Percentiles rank a stretch among this genome's conserved stretches.
Evolutionary conservation across 2,888 invertebrate genomes (phyloP).

Genomic region (Heliconius ethilla): DNA sequence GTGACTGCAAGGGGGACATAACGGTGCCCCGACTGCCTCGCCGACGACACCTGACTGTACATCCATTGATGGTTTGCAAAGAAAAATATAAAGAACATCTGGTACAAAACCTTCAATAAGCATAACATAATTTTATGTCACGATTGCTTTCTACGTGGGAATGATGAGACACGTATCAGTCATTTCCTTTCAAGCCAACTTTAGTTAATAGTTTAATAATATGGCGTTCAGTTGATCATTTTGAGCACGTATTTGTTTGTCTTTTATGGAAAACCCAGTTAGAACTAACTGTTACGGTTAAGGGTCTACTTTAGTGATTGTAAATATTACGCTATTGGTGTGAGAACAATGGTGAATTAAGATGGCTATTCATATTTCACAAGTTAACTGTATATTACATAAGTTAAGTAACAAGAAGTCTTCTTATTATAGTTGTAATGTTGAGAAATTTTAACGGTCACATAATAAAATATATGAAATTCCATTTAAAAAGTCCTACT

Average conservation of each 20-base stretch:
- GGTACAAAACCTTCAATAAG: conserved; percentile 54
- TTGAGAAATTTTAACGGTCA: not conserved
- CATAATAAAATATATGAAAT: not conserved
- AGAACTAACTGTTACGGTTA: conserved; percentile 64
- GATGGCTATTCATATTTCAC: conserved; percentile 39
- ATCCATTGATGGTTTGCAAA: conserved; percentile 54
- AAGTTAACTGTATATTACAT: conserved; percentile 43
- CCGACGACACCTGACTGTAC: conserved; percentile 53
- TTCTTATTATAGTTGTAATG: conserved; percentile 41
- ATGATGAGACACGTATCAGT: conserved; percentile 64
- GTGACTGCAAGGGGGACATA: conserved; percentile 79
- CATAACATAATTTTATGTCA: conserved; percentile 37
- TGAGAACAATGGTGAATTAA: conserved; percentile 30
- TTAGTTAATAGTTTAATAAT: conserved; percentile 64
- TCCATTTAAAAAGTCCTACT: not conserved
- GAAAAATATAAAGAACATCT: conserved; percentile 44
- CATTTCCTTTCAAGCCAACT: conserved; percentile 69
- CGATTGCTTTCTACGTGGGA: conserved; percentile 52
- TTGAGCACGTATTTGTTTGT: conserved; percentile 63
- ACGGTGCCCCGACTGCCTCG: conserved; percentile 63
- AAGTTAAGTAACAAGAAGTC: conserved; percentile 41
- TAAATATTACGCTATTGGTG: conserved; percentile 56
- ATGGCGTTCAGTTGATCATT: conserved; percentile 64
- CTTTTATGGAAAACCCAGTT: conserved; percentile 61
- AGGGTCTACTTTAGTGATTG: conserved; percentile 52